Percentiles rank a stretch among this genome's conserved stretches.
phyloP scores from a whole-genome alignment of 2,113 vertebrate species.

The Tetraodon nigroviridis region DNA sequence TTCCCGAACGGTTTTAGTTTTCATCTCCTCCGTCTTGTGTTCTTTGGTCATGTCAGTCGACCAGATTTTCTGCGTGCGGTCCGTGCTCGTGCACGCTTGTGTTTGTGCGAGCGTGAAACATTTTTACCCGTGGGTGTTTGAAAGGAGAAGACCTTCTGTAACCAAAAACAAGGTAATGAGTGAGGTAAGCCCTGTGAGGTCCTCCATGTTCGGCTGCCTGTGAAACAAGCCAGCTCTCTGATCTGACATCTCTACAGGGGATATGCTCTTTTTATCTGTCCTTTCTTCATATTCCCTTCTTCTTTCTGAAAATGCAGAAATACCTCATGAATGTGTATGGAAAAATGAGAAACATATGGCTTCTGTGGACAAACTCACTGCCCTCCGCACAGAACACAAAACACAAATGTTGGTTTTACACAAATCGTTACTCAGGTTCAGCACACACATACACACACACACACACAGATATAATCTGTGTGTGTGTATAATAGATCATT shows the following conservation, averaged over 20 bases:
- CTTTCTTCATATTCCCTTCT: conserved; percentile 22
- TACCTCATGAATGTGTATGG: conserved; percentile 66
- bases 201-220: conserved; percentile 57
- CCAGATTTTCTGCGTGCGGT: conserved; percentile 53
- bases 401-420: conserved; percentile 64
- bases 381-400: conserved; percentile 53
- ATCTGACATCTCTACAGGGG: conserved; percentile 63
- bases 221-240: conserved; percentile 66
- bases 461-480: background rate
- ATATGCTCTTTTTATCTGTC: conserved; percentile 54
- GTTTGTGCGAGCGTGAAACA: conserved; percentile 28
- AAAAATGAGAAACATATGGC: conserved; percentile 66
- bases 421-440: conserved; percentile 24
- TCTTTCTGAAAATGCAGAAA: conserved; percentile 57
- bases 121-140: conserved; percentile 24
- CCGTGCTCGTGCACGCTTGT: conserved; percentile 32
- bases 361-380: conserved; percentile 33
- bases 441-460: conserved; percentile 17
- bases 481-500: background rate
- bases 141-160: conserved; percentile 14
- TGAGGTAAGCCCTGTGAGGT: conserved; percentile 58
- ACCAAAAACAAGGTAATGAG: conserved; percentile 15
- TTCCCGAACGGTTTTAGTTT: conserved; percentile 62
- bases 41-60: conserved; percentile 51
- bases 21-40: conserved; percentile 44